phyloP scores from a whole-genome alignment of 2,113 vertebrate species.

The Peucedramus taeniatus region DNA sequence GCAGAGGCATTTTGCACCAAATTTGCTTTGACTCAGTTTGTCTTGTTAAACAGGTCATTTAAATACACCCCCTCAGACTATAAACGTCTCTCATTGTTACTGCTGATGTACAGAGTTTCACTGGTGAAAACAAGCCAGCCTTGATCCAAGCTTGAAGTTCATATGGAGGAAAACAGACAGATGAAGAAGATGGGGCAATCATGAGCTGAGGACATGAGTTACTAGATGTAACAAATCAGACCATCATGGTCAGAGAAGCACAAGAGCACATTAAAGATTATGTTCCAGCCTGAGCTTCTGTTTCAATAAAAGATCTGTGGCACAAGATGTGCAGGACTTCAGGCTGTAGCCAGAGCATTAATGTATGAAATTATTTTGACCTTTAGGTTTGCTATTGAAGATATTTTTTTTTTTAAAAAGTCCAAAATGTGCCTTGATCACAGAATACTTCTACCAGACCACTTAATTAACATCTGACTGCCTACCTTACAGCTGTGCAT shows the following conservation, averaged over 20 bases:
- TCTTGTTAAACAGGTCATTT: background rate
- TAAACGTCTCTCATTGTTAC: background rate
- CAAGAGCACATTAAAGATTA: background rate
- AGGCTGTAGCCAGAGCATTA: background rate
- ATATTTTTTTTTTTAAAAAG: background rate
- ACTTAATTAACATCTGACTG: background rate
- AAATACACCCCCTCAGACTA: background rate
- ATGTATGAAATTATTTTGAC: background rate
- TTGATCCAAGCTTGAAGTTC: background rate
- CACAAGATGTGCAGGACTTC: background rate
- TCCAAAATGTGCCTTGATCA: background rate
- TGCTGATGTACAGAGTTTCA: background rate
- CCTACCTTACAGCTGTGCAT: background rate
- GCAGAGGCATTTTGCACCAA: background rate
- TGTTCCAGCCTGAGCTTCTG: background rate
- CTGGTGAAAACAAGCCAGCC: background rate
- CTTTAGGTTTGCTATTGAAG: background rate
- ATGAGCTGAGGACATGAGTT: background rate
- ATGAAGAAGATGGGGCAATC: background rate
- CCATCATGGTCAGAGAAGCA: background rate
- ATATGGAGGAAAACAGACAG: background rate
- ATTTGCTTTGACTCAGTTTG: background rate
- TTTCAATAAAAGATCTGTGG: background rate
- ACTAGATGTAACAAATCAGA: background rate
- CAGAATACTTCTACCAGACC: background rate